These are phyloP conservation scores for Synergus gifuensis DNA, from an alignment of 2,888 invertebrate species.

Conservation along the genomic window DNA sequence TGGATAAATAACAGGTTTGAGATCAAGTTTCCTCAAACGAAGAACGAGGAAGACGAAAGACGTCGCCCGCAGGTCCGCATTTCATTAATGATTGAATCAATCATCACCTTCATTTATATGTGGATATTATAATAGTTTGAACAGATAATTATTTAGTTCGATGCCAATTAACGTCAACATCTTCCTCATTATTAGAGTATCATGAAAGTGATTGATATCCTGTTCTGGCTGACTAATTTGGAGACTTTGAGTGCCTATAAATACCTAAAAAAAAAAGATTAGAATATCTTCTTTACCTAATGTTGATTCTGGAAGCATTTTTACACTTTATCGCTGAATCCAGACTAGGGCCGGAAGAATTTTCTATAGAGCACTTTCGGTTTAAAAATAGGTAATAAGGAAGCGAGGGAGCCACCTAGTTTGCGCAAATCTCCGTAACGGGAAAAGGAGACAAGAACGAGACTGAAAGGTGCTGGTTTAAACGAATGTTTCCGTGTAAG, in stretches of 20 bases:
- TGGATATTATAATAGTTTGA: constrained; percentile 26
- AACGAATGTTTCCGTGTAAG: constrained; percentile 51
- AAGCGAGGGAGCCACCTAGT: constrained; percentile 32
- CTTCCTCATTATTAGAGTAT: constrained; percentile 22
- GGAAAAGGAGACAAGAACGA: constrained; percentile 46
- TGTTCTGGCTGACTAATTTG: background rate
- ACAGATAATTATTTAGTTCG: constrained; percentile 37
- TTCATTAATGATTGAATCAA: constrained; percentile 34
- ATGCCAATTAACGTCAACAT: constrained; percentile 28
- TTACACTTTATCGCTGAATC: too few relatives aligned
- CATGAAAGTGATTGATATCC: constrained; percentile 29
- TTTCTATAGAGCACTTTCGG: background rate
- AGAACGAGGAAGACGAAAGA: constrained; percentile 39
- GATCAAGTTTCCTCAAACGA: constrained; percentile 26
- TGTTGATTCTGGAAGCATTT: background rate
- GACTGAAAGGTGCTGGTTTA: constrained; percentile 54
- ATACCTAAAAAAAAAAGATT: background rate
- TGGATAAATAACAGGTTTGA: constrained; percentile 37
- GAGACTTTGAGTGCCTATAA: background rate
- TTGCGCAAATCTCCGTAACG: constrained; percentile 47
- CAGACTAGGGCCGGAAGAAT: too few relatives aligned
- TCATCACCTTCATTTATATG: constrained; percentile 33
- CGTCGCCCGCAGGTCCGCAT: constrained; percentile 34
- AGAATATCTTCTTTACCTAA: background rate
- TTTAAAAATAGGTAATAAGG: constrained; percentile 20